Percentiles rank a stretch among this genome's conserved stretches.
Evolutionary conservation across 2,113 vertebrate genomes (phyloP).

Genomic region (Marmota flaviventris): DNA sequence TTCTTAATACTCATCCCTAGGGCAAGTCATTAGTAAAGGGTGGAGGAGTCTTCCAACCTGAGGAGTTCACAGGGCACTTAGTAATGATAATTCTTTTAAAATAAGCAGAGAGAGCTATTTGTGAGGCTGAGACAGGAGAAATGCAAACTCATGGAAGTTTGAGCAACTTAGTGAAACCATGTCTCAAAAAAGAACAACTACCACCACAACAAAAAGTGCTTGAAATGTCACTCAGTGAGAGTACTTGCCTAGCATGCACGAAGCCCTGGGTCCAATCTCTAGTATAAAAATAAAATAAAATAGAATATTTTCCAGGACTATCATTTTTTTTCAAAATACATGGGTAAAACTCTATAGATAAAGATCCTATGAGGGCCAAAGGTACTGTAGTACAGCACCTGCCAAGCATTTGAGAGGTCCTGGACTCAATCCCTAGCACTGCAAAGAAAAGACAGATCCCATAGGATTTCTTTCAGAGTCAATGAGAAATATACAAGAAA

Average conservation of each 20-base stretch:
- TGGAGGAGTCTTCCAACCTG: not conserved
- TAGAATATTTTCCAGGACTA: not conserved
- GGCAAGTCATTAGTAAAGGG: not conserved
- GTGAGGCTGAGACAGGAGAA: not conserved
- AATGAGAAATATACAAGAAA: not conserved
- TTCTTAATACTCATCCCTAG: not conserved
- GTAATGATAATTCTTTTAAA: constrained; percentile 1
- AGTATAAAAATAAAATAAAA: not conserved
- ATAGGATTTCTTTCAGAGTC: not conserved
- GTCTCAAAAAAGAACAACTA: not conserved
- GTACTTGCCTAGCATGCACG: not conserved
- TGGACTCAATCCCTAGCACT: not conserved
- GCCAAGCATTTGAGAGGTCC: too few relatives aligned
- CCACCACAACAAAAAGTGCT: not conserved
- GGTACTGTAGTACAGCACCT: not conserved
- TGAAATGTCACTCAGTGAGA: not conserved
- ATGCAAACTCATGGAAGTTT: not conserved
- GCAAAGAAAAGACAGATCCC: not conserved
- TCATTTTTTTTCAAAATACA: not conserved
- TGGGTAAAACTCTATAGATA: not conserved
- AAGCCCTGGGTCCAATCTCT: not conserved
- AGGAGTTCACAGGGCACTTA: not conserved
- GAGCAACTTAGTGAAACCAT: not conserved
- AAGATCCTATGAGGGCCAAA: not conserved
- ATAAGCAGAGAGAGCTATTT: not conserved